Evolutionary conservation across 2,888 invertebrate genomes (phyloP), one percentile per base, ranked within the genome.

Genomic region (Amphipoea lucens): DNA sequence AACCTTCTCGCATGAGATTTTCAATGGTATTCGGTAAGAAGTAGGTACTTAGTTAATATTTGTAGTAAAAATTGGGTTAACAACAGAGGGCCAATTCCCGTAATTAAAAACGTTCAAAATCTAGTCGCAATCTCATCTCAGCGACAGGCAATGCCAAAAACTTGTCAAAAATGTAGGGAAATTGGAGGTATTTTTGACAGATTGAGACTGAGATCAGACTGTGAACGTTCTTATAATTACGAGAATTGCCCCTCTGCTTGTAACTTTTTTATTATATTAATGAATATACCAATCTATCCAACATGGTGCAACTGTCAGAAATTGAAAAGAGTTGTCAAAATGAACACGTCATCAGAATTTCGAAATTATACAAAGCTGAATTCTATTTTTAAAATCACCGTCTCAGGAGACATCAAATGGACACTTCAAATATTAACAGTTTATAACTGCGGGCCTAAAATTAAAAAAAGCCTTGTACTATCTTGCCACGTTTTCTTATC

Each of bases 261-360:
- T 14, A 36, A 48, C n/a, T 51, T 42, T 1, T 54, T 62, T 42
- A 42, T 23, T 17, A n/a, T 54, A 42, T 23, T 17, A n/a, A 40
- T 36, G 60, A 14, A 5, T 9, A 12, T 12, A 62, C 12, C 20
- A 66, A 20, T 48, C 5, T 57, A 51, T 14, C 9, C n/a, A 77
- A 14, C 4, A 14, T 29, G 20, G 0, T 1, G 45, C 45, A 54
- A 4, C 29, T 45, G 67, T 45, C n/a, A 68, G 4, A 29, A 29
- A 23, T 60, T 67, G 40, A 77, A 76, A 51, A 0, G 23, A 51
- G 4, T 62, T 78, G 51, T 63, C 78, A 69, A 70, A 79, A 29
- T 7, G 2, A 7, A n/a, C 29, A 60, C 29, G 29, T 11, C 40
- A 76, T 40, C 11, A 0, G 45, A 3, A 42, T 51, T 60, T 60